Base-by-base conservation (phyloP, 2,888 invertebrate genomes). In the Polyommatus iphigenia region DNA sequence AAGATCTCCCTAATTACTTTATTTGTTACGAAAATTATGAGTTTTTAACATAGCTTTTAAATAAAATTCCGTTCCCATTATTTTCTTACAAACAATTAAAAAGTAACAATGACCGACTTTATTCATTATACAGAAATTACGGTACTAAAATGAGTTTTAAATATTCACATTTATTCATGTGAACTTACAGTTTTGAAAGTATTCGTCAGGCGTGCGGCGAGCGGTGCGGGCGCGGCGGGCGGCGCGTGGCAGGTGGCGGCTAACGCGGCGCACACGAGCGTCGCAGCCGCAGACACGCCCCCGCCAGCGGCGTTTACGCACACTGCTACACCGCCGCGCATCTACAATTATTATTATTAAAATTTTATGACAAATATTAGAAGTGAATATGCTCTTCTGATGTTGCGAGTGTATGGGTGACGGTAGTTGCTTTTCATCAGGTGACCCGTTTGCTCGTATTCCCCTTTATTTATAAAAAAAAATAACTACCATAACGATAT, bases 221-320 rank as follows among this genome's bases (percentile, higher is more conserved):
- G 75, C 29, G 32, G 54, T 10, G n/a, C 72, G 24, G 96, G 84
- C 72, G 95, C 95, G 77, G 97, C 96, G 77, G 96, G 95, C 54
- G 77, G 73, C 32, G 81, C 82, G 54, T 54, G 29, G 29, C 50
- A 75, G 18, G 78, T 13, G 7, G 81, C 81, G 62, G 79, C 62
- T 20, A 82, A 78, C 97, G 97, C 93, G 77, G 97, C 95, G 10
- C 97, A 96, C 0, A 96, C 95, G 6, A 98, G 92, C 82, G 95
- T 96, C 0, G 98, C 95, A 0, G 98, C 97, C 15, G 97, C 96
- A 84, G 97, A 95, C 59, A 98, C 95, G 0, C 99, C 98, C 76
- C 96, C 95, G 71, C 98, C 99, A 50, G 97, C 96, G 81, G 96
- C 94, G 0, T 98, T 98, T 81, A 97, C 95, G 81, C 97, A 90